A percentile compares a stretch with the other conserved stretches of the same genome.
Evolutionary conservation across 2,888 invertebrate genomes (phyloP).

Genomic region (Sarcophaga subvicina): DNA sequence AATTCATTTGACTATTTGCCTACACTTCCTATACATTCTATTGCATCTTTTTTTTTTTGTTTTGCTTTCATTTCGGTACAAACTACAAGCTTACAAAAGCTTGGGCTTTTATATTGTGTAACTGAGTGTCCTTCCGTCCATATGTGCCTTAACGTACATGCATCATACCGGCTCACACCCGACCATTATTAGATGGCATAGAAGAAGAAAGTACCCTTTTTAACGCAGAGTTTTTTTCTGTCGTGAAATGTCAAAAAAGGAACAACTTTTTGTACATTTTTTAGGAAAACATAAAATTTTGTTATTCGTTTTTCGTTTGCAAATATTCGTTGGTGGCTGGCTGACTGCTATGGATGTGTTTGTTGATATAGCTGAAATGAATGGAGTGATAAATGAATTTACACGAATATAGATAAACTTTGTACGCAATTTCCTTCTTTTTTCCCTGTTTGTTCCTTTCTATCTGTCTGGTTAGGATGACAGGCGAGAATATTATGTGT

Average conservation of each 20-base stretch:
- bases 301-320: constrained; percentile 21
- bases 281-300: not conserved
- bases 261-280: not conserved
- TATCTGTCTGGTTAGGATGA: constrained; percentile 1
- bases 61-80: constrained; percentile 5
- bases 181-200: constrained; percentile 5
- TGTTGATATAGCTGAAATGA: constrained; percentile 14
- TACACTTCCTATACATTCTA: not conserved
- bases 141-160: too few relatives aligned
- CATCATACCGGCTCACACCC: too few relatives aligned
- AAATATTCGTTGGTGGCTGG: constrained; percentile 21
- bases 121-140: not conserved
- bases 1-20: constrained; percentile 52
- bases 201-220: constrained; percentile 60
- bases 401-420: constrained; percentile 43
- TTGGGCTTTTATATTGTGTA: constrained; percentile 7
- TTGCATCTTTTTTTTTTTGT: not conserved
- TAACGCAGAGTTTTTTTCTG: constrained; percentile 29
- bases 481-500: constrained; percentile 2
- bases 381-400: constrained; percentile 55
- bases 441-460: too few relatives aligned
- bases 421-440: constrained; percentile 5
- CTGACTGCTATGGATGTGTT: not conserved
- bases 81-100: constrained; percentile 40
- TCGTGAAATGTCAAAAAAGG: constrained; percentile 12